Conservation (phyloP, 2,113 vertebrate species). For the Salminus brasiliensis region DNA sequence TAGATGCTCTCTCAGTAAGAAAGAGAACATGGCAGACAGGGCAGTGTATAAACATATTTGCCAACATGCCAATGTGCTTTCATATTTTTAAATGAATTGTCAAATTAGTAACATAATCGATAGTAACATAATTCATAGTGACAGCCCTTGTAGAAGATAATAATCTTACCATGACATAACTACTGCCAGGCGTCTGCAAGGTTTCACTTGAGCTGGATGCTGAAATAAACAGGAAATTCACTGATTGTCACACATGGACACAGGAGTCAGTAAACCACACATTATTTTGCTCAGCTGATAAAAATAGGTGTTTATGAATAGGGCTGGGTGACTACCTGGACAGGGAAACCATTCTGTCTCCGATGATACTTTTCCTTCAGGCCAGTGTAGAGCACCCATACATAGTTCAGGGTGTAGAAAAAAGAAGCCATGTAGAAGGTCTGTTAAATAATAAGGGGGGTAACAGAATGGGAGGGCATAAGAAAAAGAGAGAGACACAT, state of each 20-base stretch:
- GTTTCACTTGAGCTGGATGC: slow-evolving; percentile 62
- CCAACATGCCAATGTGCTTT: too few relatives aligned
- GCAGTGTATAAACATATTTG: too few relatives aligned
- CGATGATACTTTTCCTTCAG: slow-evolving; percentile 72
- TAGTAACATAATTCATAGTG: not conserved
- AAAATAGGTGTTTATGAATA: not conserved
- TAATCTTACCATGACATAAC: slow-evolving; percentile 75
- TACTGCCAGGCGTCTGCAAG: slow-evolving; percentile 63
- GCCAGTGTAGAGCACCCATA: slow-evolving; percentile 82
- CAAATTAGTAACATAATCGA: too few relatives aligned
- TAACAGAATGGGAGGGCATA: not conserved
- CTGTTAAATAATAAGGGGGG: slow-evolving; percentile 64
- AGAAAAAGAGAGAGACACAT: not conserved
- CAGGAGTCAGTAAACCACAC: too few relatives aligned
- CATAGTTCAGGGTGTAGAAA: slow-evolving; percentile 85
- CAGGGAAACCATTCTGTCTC: slow-evolving; percentile 64
- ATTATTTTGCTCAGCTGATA: too few relatives aligned
- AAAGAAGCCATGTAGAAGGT: slow-evolving; percentile 86
- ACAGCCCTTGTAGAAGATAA: too few relatives aligned
- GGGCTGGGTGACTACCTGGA: slow-evolving; percentile 68
- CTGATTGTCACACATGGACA: not conserved
- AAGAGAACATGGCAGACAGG: too few relatives aligned
- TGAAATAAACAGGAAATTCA: slow-evolving; percentile 56
- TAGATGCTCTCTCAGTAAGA: too few relatives aligned
- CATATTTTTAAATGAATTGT: too few relatives aligned